Base-by-base conservation (phyloP, 2,113 vertebrate species). In the Poeciliopsis turrubarensis region DNA sequence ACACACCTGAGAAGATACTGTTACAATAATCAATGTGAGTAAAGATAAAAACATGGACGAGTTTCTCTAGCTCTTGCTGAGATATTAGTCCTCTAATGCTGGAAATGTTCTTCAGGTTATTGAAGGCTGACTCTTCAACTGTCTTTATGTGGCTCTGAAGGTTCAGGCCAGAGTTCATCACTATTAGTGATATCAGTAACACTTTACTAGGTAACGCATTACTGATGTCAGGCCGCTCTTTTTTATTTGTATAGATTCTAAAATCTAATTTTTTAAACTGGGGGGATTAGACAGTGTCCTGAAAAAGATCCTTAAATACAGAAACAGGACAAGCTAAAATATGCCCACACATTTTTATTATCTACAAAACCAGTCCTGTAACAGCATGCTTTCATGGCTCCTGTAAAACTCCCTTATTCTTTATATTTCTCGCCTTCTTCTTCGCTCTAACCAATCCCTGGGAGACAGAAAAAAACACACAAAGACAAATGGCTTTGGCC, bases 401-500 rank as follows among this genome's bases (percentile, higher is more conserved):
- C 65, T 74, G 51, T 47, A 68, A 77, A 71, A 82, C 70, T 68
- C 65, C 81, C 66, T 87, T 65, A 51, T 70, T 81, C 74, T 84
- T 80, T 75, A 73, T 80, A 81, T 70, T 77, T 75, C 44, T 72
- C 0, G 14, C 69, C 68, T 69, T 83, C 76, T 67, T 60, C 67
- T 73, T 70, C 70, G 37, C 72, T 54, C 73, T 65, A 81, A 89
- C 88, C 86, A 89, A 85, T 80, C 61, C 86, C 82, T 39, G 60
- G 25, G 89, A 89, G 89, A 83, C 81, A 61, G 37, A 88, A 78
- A 51, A 87, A 79, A 86, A 76, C 80, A 1, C 88, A 83, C 73
- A 89, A 82, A 89, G 81, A 89, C 82, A 86, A 87, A 92, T 80
- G 85, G 84, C 82, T 90, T 83, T 91, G 86, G 80, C 86, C 88